Evolutionary conservation across 2,797 vertebrate species (phyloP).

Genomic region (Tokudaia tokunoshimensis): DNA sequence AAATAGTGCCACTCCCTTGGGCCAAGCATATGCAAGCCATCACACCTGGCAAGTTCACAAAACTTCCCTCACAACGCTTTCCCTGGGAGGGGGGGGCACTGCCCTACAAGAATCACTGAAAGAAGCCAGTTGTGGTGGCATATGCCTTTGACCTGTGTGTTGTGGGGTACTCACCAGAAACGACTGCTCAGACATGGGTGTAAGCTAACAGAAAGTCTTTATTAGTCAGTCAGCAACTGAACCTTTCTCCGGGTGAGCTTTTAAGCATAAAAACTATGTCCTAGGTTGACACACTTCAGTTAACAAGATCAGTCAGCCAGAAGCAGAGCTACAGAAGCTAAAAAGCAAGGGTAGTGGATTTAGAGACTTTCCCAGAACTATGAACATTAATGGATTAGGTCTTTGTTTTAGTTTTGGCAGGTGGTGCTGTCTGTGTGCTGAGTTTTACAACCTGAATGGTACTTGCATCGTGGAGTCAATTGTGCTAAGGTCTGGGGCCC

Average conservation of each 20-base stretch:
- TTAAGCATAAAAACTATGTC: background rate
- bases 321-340: too few relatives aligned
- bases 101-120: background rate
- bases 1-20: too few relatives aligned
- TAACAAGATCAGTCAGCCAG: too few relatives aligned
- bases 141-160: background rate
- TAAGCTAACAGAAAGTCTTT: background rate
- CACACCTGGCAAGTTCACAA: background rate
- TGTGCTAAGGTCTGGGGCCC: background rate
- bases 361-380: too few relatives aligned
- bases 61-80: background rate
- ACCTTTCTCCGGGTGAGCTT: background rate
- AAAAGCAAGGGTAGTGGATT: too few relatives aligned
- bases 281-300: too few relatives aligned
- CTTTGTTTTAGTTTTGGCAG: too few relatives aligned
- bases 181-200: background rate
- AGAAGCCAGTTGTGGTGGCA: background rate
- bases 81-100: too few relatives aligned
- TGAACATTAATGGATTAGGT: too few relatives aligned
- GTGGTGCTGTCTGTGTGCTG: too few relatives aligned
- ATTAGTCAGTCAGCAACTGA: background rate
- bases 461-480: background rate
- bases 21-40: too few relatives aligned
- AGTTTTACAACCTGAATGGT: too few relatives aligned
- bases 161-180: background rate